Evolutionary conservation across 1,140 invertebrate species (phyloP).

Genomic region (Diachasmimorpha longicaudata): DNA sequence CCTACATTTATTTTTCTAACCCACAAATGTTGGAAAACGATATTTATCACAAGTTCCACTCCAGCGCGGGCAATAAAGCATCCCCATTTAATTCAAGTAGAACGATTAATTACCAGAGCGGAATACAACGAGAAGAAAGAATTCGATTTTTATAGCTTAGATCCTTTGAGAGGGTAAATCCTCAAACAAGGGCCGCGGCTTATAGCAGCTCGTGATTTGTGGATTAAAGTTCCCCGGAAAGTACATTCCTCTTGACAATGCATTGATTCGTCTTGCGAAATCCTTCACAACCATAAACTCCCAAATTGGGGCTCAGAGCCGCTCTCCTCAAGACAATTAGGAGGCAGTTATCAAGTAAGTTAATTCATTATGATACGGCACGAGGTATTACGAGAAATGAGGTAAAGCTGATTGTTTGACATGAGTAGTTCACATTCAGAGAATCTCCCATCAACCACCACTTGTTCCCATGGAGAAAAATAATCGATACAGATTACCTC

Average conservation of each 20-base stretch:
- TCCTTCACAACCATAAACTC: neutral
- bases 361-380: too few species aligned
- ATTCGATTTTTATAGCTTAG: neutral
- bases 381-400: too few species aligned
- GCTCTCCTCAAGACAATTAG: neutral
- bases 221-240: constrained; percentile 34
- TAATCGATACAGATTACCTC: neutral
- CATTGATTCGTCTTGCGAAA: neutral
- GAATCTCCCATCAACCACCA: neutral
- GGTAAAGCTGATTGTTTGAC: neutral
- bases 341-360: neutral
- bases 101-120: too few species aligned
- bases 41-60: too few species aligned
- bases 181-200: constrained; percentile 26
- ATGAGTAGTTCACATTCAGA: neutral
- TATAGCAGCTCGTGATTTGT: constrained; percentile 34
- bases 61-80: too few species aligned
- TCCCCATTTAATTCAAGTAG: too few species aligned
- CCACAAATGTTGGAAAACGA: too few species aligned
- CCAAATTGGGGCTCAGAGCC: neutral
- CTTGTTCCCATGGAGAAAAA: neutral
- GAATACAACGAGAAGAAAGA: neutral
- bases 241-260: constrained; percentile 27
- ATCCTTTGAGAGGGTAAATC: constrained; percentile 19
- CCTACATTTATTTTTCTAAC: too few species aligned